A percentile compares a stretch with the other conserved stretches of the same genome.
Evolutionary conservation across 2,888 invertebrate genomes (phyloP).

Genomic region (Ormyrus rosae): DNA sequence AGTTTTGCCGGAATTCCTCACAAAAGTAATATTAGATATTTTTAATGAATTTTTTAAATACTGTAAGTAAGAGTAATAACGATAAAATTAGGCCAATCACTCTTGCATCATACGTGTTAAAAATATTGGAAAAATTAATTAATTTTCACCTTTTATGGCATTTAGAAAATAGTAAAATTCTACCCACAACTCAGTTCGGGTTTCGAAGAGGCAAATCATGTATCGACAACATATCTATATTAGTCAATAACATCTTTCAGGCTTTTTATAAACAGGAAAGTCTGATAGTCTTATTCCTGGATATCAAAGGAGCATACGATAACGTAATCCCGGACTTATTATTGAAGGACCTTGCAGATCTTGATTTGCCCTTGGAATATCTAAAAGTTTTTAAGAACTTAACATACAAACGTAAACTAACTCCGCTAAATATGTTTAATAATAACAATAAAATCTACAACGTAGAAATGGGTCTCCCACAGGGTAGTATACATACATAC

Average conservation of each 20-base stretch:
- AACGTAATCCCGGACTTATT: not conserved
- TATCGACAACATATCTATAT: not conserved
- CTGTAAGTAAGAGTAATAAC: slow-evolving; percentile 6
- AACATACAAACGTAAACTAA: not conserved
- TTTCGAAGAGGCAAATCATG: slow-evolving; percentile 28
- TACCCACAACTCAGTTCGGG: not conserved
- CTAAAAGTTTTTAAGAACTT: not conserved
- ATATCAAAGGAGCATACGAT: slow-evolving; percentile 6
- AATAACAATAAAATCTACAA: no score
- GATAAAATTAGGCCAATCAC: slow-evolving; percentile 14
- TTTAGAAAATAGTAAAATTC: not conserved
- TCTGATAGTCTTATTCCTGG: not conserved
- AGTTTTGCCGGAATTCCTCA: not conserved
- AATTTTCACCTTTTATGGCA: not conserved
- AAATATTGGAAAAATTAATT: not conserved
- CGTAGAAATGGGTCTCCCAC: slow-evolving; percentile 53
- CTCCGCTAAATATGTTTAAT: no score
- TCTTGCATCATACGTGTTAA: slow-evolving; percentile 1
- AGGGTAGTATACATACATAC: slow-evolving; percentile 19
- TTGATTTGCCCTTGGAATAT: not conserved
- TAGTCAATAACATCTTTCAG: not conserved
- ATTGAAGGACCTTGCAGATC: not conserved
- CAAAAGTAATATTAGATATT: slow-evolving; percentile 1
- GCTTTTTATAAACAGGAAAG: not conserved
- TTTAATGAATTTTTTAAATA: slow-evolving; percentile 13